Evolutionary conservation across 2,888 invertebrate species (phyloP), one percentile per base, ranked within the genome.

Genomic region (Mimachlamys varia): DNA sequence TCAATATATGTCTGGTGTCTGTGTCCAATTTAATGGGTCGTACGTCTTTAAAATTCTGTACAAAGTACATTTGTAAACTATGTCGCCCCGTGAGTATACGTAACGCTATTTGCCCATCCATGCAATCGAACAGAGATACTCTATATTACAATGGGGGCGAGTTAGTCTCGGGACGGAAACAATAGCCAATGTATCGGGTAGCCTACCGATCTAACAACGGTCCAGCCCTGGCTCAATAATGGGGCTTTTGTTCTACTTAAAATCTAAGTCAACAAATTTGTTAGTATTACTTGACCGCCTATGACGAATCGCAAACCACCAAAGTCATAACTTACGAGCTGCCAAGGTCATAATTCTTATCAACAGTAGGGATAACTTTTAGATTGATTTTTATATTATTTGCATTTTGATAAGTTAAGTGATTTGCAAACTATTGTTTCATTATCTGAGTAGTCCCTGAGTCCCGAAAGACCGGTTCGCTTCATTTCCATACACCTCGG

Each of bases 51-150:
- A 76, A 27, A 13, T 3, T 27, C 76, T 76, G 76, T 3, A 33
- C 76, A 76, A 12, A 76, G 76, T 76, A 76, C 76, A 76, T 76
- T 76, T 76, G 76, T 76, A 76, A 76, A 5, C 76, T 53, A 53
- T 76, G 27, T 44, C 4, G 27, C 33, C 12, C 76, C 76, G 13
- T 76, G 13, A 33, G 27, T 33, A 33, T 76, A 62, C 7, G 33
- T 22, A 7, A 15, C 27, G 76, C 27, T 76, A 76, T 76, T 76
- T 76, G 4, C 76, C 33, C 76, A 76, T 15, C 76, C 76, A 33
- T 27, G 33, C 76, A 4, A 76, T 76, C 76, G 33, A 76, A 76
- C 33, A 33, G 76, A 33, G 76, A 33, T 27, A 76, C 33, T 27
- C 33, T 27, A 76, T 33, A 76, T 76, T 76, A 76, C 76, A 76